Percentiles rank a stretch among this genome's conserved stretches.
Evolutionary conservation across 2,888 invertebrate species (phyloP).

Genomic region (Tiliacea citrago): DNA sequence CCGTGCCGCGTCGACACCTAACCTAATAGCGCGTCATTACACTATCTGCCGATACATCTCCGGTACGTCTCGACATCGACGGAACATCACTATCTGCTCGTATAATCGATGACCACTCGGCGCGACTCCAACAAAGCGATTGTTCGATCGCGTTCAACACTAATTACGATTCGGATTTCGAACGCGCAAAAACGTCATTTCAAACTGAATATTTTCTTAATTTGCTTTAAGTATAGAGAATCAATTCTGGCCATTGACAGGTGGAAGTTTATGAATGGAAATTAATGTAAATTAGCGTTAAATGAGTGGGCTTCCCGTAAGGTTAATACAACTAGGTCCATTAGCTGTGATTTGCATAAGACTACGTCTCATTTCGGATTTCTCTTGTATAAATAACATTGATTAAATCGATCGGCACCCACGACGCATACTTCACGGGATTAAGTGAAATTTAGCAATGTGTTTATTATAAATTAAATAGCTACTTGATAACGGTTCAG

Average conservation of each 20-base stretch:
- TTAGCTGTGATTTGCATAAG: slow-evolving; percentile 80
- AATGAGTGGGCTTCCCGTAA: slow-evolving; percentile 74
- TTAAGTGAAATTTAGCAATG: slow-evolving; percentile 83
- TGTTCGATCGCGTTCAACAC: slow-evolving; percentile 79
- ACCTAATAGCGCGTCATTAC: slow-evolving; percentile 87
- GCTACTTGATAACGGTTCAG: slow-evolving; percentile 74
- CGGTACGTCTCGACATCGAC: slow-evolving; percentile 73
- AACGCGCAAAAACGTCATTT: slow-evolving; percentile 59
- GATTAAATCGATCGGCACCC: slow-evolving; percentile 74
- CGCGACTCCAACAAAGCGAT: slow-evolving; percentile 81
- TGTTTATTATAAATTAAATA: slow-evolving; percentile 79
- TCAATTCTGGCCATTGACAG: slow-evolving; percentile 69
- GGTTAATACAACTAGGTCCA: slow-evolving; percentile 77
- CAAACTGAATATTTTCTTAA: slow-evolving; percentile 59
- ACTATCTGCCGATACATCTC: slow-evolving; percentile 87
- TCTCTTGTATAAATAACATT: slow-evolving; percentile 75
- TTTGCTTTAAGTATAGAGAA: slow-evolving; percentile 63
- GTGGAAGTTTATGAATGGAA: slow-evolving; percentile 75
- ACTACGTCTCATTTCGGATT: slow-evolving; percentile 80
- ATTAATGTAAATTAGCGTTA: slow-evolving; percentile 80
- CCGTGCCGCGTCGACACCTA: slow-evolving; percentile 83
- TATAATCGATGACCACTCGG: slow-evolving; percentile 79
- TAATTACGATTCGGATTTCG: slow-evolving; percentile 74
- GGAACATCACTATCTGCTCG: slow-evolving; percentile 82
- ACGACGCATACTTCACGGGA: slow-evolving; percentile 74